A percentile compares a stretch with the other conserved stretches of the same genome.
phyloP scores from a whole-genome alignment of 2,888 invertebrate species.

The Drosophila austrosaltans region DNA sequence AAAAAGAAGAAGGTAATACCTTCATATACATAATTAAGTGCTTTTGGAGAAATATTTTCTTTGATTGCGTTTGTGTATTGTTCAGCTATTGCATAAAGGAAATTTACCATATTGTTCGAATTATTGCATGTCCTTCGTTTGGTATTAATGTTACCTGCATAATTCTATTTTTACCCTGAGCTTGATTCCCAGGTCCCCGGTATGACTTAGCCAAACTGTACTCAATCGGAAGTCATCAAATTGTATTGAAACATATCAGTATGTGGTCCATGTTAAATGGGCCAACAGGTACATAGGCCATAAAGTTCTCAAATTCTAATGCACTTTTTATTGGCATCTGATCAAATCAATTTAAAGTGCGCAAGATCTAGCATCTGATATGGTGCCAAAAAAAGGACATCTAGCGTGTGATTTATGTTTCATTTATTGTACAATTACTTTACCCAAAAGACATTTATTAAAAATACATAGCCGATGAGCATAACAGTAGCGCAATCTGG shows the following conservation, averaged over 20 bases:
- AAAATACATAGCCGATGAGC: background rate
- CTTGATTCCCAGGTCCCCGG: background rate
- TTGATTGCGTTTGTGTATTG: constrained; percentile 1
- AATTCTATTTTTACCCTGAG: constrained; percentile 7
- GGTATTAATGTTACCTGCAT: background rate
- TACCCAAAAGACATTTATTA: background rate
- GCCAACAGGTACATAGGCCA: background rate
- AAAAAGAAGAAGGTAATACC: background rate
- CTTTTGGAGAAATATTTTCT: background rate
- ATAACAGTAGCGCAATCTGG: background rate
- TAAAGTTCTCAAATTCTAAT: no score
- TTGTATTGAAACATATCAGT: background rate
- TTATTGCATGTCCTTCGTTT: background rate
- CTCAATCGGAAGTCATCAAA: background rate
- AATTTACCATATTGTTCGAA: background rate
- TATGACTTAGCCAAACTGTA: background rate
- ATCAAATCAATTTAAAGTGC: no score
- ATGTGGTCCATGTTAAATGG: background rate
- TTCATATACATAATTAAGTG: background rate
- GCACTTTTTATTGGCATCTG: no score
- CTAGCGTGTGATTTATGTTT: no score
- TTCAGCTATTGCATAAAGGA: background rate
- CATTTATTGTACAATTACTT: no score
- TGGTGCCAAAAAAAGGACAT: no score
- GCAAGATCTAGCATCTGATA: no score